These are phyloP conservation scores for Aramus guarauna DNA, from an alignment of 2,113 vertebrate genomes.

Conservation along the genomic window DNA sequence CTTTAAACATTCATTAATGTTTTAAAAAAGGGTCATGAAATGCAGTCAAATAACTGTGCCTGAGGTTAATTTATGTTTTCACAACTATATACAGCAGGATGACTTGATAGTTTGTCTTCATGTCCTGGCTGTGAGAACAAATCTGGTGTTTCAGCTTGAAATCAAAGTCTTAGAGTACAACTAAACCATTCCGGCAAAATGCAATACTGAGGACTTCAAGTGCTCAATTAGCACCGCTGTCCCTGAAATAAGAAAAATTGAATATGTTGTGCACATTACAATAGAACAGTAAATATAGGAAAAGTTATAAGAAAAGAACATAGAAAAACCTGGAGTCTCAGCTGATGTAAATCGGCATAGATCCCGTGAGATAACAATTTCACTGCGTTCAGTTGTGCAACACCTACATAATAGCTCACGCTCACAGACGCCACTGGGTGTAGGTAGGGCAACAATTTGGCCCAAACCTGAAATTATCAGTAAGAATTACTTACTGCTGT, in stretches of 20 bases:
- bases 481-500: background rate
- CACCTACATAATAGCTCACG: fast-evolving
- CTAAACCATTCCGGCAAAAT: background rate
- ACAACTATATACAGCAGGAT: background rate
- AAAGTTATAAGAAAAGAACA: background rate
- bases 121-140: background rate
- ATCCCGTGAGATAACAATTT: background rate
- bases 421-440: background rate
- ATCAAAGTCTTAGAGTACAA: background rate
- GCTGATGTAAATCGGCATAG: background rate
- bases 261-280: background rate
- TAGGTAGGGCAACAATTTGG: background rate
- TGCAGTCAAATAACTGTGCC: conserved; percentile 28
- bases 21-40: conserved; percentile 19
- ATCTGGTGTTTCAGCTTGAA: background rate
- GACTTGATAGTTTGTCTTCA: conserved; percentile 5
- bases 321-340: background rate
- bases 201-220: background rate
- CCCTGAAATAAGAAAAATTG: background rate
- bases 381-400: background rate
- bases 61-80: conserved; percentile 52
- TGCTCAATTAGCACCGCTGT: background rate
- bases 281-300: no score
- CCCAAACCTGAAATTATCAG: background rate
- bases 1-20: conserved; percentile 44